Conservation (phyloP, 2,113 vertebrate genomes). For the Corythornis vintsioides region DNA sequence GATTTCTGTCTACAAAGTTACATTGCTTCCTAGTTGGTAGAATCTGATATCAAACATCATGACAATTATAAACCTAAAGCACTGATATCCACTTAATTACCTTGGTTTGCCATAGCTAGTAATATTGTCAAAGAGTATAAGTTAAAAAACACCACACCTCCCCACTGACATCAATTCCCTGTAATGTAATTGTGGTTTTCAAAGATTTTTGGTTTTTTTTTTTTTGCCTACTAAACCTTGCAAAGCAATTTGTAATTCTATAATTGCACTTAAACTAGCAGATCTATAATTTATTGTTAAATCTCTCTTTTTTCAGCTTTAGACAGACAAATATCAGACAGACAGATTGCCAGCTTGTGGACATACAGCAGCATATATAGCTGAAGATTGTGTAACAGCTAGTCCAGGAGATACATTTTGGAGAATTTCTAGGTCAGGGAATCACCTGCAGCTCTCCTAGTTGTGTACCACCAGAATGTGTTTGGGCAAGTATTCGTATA, state of each 20-base stretch:
- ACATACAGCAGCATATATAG: background rate
- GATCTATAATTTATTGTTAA: conserved; percentile 22
- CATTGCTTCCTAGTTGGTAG: background rate
- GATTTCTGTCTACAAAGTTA: background rate
- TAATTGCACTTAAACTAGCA: background rate
- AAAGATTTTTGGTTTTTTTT: no score
- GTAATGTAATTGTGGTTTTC: no score
- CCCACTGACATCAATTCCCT: no score
- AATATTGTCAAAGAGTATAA: no score
- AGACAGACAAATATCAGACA: background rate
- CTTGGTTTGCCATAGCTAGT: no score
- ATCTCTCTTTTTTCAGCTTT: conserved; percentile 41
- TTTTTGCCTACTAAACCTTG: no score
- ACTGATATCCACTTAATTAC: background rate
- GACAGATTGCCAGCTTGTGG: conserved; percentile 15
- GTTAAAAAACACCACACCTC: no score
- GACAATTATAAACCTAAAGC: background rate
- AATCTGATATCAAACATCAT: background rate
- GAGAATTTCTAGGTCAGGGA: conserved; percentile 20
- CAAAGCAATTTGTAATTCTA: no score
- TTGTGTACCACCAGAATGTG: background rate
- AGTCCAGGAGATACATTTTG: background rate
- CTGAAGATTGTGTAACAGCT: background rate
- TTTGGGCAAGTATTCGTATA: background rate
- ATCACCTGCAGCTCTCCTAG: conserved; percentile 39